phyloP scores from a whole-genome alignment of 2,113 vertebrate genomes.

The Mirza zaza region DNA sequence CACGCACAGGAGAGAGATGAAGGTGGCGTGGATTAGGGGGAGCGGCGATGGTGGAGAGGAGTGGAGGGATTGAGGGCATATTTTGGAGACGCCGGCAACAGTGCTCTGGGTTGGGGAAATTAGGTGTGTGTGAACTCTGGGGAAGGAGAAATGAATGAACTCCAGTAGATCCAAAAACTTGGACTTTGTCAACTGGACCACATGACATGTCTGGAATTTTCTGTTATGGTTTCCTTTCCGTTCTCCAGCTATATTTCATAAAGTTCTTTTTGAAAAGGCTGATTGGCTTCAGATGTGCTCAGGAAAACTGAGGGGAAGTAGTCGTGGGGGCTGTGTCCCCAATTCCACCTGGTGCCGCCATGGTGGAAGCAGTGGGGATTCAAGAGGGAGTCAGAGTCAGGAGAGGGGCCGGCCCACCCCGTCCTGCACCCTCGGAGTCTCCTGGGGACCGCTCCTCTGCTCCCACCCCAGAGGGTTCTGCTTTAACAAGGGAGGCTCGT shows the following conservation, averaged over 20 bases:
- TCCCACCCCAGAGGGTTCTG: not conserved
- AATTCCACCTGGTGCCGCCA: not conserved
- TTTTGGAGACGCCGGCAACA: not conserved
- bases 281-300: slow-evolving; percentile 61
- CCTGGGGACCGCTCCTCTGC: not conserved
- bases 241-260: slow-evolving; percentile 65
- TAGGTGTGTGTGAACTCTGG: not conserved
- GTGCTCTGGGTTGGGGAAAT: not conserved
- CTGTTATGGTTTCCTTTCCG: slow-evolving; percentile 72
- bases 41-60: not conserved
- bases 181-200: slow-evolving; percentile 60
- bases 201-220: slow-evolving; percentile 73
- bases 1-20: not conserved
- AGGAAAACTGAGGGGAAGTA: not conserved
- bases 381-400: not conserved
- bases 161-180: slow-evolving; percentile 50
- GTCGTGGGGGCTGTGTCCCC: not conserved
- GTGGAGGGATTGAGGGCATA: not conserved
- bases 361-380: not conserved
- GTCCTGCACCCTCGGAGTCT: not conserved
- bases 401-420: not conserved
- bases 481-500: not conserved
- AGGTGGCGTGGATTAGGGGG: not conserved
- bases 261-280: slow-evolving; percentile 52
- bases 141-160: slow-evolving; percentile 41